Percentiles rank a stretch among this genome's conserved stretches.
phyloP scores from a whole-genome alignment of 2,113 vertebrate genomes.

The Pterocles gutturalis region DNA sequence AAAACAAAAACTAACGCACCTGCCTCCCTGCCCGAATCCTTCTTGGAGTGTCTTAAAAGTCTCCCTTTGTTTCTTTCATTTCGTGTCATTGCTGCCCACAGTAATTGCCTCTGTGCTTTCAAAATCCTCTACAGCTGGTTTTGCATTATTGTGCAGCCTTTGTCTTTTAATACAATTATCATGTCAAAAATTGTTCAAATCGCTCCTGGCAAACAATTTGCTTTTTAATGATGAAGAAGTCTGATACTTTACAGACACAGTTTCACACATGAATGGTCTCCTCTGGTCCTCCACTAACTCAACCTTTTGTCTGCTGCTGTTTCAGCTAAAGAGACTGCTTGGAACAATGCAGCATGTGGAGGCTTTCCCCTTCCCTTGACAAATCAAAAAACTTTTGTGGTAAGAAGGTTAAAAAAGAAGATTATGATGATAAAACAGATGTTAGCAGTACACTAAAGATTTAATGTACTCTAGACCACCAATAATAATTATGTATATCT shows the following conservation, averaged over 20 bases:
- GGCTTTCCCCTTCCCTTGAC: not conserved
- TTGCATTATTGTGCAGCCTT: not conserved
- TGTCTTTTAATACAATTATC: not conserved
- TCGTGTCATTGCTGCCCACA: not conserved
- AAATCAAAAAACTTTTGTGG: not conserved
- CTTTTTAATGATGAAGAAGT: not conserved
- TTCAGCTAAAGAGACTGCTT: not conserved
- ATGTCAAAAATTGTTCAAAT: not conserved
- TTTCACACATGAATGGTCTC: not conserved
- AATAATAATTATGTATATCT: not conserved
- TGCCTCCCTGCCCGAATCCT: not conserved
- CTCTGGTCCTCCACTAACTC: not conserved
- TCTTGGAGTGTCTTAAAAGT: not conserved
- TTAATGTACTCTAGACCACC: not conserved
- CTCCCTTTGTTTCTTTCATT: not conserved
- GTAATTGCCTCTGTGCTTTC: not conserved
- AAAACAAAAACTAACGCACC: fast-evolving
- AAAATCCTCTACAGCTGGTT: not conserved
- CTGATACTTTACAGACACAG: not conserved
- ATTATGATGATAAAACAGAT: not conserved
- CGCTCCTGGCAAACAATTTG: not conserved
- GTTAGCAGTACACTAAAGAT: not conserved
- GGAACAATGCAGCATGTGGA: not conserved
- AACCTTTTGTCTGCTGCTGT: not conserved
- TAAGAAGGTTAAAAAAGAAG: slow-evolving; percentile 8